Evolutionary conservation across 2,888 invertebrate species (phyloP), one percentile per base, ranked within the genome.

Genomic region (Pardosa pseudoannulata): DNA sequence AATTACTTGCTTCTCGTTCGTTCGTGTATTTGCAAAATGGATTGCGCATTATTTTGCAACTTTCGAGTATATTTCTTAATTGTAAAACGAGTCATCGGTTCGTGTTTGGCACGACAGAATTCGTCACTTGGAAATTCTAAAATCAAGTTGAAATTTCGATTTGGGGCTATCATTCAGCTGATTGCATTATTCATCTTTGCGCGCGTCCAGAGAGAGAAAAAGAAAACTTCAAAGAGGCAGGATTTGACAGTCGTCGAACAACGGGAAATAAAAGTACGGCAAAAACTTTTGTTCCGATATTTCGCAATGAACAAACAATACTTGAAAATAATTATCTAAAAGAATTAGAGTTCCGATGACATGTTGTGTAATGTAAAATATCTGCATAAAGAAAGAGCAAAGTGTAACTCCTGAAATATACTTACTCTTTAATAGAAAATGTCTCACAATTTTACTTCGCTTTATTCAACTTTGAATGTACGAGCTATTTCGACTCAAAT

Each of bases 1-100:
- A 80, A 67, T 80, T 27, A 73, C 50, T 80, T 73, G 46, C 72
- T 80, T 50, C 28, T 72, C 80, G 72, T 67, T 67, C 32, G 32
- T 46, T 46, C 41, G 6, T 11, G 36, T 16, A 5, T 46, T 46
- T 46, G 16, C 41, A 16, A 46, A 46, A 46, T 46, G 41, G 41
- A 46, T 46, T 46, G 41, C 41, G 16, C 64, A 29, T 65, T 65
- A 65, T 65, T 65, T 65, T 65, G 64, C 16, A 65, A 65, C 64
- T 65, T 46, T 46, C 16, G 13, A 5, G 16, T 11, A 16, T 46
- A 13, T 46, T 46, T 13, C 16, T 46, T 11, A 46, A 9, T 46
- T 11, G 2, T 11, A 46, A 46, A 46, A 13, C 41, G 16, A 11
- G 41, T 46, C 41, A 46, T 46, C 6, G 41, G 41, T 46, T 46